These are phyloP conservation scores for Listronotus oregonensis DNA, from an alignment of 1,140 invertebrate genomes.

Conservation along the genomic window DNA sequence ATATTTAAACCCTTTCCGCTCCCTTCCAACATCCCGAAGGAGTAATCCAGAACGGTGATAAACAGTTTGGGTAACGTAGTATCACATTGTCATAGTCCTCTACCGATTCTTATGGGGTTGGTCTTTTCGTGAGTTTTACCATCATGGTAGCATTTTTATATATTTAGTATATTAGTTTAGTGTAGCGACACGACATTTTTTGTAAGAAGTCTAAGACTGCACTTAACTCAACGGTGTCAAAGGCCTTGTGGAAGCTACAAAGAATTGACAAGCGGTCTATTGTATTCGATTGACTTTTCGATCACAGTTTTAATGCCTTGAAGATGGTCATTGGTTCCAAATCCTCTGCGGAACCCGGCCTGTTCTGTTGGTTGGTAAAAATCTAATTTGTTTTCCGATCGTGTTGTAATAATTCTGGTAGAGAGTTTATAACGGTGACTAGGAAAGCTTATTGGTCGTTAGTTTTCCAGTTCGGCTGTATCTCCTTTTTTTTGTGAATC, in stretches of 20 bases:
- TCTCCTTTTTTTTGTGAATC: too few relatives aligned
- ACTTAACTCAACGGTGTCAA: not conserved
- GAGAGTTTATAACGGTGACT: slow-evolving; percentile 30
- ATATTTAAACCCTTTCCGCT: too few relatives aligned
- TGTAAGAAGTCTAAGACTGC: not conserved
- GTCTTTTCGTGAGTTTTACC: too few relatives aligned
- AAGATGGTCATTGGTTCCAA: slow-evolving; percentile 35
- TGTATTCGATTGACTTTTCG: slow-evolving; percentile 31
- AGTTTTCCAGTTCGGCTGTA: not conserved
- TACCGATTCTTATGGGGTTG: too few relatives aligned
- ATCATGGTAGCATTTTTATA: too few relatives aligned
- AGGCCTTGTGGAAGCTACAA: slow-evolving; percentile 11
- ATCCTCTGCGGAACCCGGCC: slow-evolving; percentile 29
- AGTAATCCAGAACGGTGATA: too few relatives aligned
- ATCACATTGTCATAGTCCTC: too few relatives aligned
- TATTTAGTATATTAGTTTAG: too few relatives aligned
- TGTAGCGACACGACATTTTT: not conserved
- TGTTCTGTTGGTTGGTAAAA: slow-evolving; percentile 34
- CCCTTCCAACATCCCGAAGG: too few relatives aligned
- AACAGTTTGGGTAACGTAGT: too few relatives aligned
- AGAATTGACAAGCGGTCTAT: slow-evolving; percentile 21
- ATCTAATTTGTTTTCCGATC: slow-evolving; percentile 25
- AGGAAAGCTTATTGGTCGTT: slow-evolving; percentile 21
- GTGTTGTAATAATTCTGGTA: slow-evolving; percentile 27
- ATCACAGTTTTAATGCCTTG: slow-evolving; percentile 35